Conservation (phyloP, 2,888 invertebrate genomes). For the Strigamia transsilvanica region DNA sequence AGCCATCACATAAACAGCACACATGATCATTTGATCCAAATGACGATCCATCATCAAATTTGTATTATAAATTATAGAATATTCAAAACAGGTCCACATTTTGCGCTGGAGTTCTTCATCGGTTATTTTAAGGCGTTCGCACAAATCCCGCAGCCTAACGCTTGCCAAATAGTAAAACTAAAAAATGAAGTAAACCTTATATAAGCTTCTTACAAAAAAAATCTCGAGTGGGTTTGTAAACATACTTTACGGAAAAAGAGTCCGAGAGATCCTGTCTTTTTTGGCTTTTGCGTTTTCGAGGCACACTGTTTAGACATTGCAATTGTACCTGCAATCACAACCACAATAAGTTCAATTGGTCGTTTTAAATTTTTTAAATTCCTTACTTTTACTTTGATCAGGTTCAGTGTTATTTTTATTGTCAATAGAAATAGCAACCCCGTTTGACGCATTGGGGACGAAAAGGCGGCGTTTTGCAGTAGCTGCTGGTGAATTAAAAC, state of each 20-base stretch:
- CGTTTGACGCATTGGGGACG: constrained; percentile 54
- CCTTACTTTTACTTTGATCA: constrained; percentile 23
- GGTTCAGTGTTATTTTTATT: not conserved
- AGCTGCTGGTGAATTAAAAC: constrained; percentile 63
- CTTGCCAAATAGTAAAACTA: constrained; percentile 93
- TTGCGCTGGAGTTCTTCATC: constrained; percentile 75
- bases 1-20: constrained; percentile 93
- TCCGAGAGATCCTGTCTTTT: constrained; percentile 72
- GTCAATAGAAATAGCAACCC: constrained; percentile 39
- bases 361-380: constrained; percentile 50
- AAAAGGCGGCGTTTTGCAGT: constrained; percentile 65
- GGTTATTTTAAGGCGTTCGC: constrained; percentile 78
- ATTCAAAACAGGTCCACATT: constrained; percentile 97
- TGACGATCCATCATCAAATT: constrained; percentile 91
- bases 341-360: too few species aligned
- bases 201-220: not conserved
- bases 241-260: constrained; percentile 88
- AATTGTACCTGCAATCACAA: constrained; percentile 44
- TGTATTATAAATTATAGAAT: constrained; percentile 83
- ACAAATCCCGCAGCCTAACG: constrained; percentile 89
- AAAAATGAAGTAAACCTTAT: constrained; percentile 59
- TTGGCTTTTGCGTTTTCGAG: constrained; percentile 64
- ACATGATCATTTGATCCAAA: constrained; percentile 97
- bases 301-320: constrained; percentile 17
- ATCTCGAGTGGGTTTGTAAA: not conserved